Evolutionary conservation across 2,797 vertebrate genomes (phyloP).

Genomic region (Callimico goeldii): DNA sequence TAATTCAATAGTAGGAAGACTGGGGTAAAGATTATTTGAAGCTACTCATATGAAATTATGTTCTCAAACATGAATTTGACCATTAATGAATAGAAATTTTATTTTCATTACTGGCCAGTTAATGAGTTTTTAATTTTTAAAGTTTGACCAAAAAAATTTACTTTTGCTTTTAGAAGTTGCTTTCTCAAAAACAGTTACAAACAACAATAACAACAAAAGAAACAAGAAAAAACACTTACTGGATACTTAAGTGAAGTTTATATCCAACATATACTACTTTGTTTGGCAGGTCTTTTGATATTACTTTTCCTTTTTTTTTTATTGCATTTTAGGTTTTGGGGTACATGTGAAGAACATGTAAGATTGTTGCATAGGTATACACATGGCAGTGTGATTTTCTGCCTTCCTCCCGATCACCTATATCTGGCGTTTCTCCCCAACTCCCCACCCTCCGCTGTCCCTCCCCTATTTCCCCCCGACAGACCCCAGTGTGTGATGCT

Average conservation of each 20-base stretch:
- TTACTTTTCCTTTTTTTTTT: neutral
- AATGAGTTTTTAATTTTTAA: neutral
- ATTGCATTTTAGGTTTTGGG: too few species aligned
- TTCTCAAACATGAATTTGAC: neutral
- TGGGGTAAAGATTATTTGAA: neutral
- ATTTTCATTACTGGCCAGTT: slow-evolving; percentile 12
- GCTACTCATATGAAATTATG: neutral
- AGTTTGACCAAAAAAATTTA: neutral
- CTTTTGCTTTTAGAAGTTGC: neutral
- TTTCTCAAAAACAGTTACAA: neutral
- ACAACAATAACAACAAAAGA: neutral
- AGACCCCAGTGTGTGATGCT: too few species aligned
- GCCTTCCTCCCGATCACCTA: too few species aligned
- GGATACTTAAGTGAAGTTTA: neutral
- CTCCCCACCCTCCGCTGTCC: too few species aligned
- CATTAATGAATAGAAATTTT: neutral
- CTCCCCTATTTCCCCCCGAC: too few species aligned
- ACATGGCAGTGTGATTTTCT: too few species aligned
- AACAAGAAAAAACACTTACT: neutral
- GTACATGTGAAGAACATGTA: too few species aligned
- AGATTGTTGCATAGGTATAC: too few species aligned
- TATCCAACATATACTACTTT: neutral
- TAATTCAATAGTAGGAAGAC: neutral
- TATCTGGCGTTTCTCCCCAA: too few species aligned
- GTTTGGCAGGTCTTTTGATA: neutral